Percentiles rank a stretch among this genome's conserved stretches.
These are phyloP conservation scores for Caranx ignobilis DNA, from an alignment of 2,113 vertebrate genomes.

Conservation along the genomic window DNA sequence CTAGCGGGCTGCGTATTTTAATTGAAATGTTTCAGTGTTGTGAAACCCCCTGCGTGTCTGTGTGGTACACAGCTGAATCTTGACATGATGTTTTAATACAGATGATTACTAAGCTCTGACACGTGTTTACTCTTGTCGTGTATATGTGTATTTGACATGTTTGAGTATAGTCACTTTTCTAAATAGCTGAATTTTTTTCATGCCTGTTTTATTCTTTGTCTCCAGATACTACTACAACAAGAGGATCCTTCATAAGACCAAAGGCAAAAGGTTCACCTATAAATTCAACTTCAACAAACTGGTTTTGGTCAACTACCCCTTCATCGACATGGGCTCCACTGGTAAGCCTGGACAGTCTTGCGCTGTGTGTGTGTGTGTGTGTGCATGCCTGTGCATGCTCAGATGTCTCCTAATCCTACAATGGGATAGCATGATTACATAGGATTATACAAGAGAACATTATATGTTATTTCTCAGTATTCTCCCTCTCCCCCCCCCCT, in stretches of 20 bases:
- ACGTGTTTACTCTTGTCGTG: neutral
- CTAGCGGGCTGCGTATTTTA: slow-evolving; percentile 1
- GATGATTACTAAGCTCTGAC: neutral
- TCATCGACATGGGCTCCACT: slow-evolving; percentile 90
- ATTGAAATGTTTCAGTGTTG: slow-evolving; percentile 14
- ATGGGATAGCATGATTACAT: slow-evolving; percentile 47
- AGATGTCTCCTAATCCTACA: slow-evolving; percentile 53
- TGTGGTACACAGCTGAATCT: neutral
- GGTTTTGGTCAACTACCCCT: slow-evolving; percentile 95
- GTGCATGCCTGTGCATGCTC: slow-evolving; percentile 25
- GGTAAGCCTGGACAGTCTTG: slow-evolving; percentile 75
- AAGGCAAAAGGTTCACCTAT: slow-evolving; percentile 95
- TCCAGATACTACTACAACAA: slow-evolving; percentile 95
- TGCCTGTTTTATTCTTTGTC: neutral
- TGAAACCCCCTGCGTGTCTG: neutral
- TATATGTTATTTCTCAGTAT: slow-evolving; percentile 55
- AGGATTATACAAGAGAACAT: slow-evolving; percentile 54
- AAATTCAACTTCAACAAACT: slow-evolving; percentile 97
- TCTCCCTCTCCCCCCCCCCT: slow-evolving; percentile 4
- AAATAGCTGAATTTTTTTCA: neutral
- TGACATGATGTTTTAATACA: neutral
- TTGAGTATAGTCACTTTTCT: neutral
- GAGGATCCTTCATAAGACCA: slow-evolving; percentile 94
- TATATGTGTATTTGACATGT: neutral
- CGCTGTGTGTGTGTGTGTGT: slow-evolving; percentile 36